Percentiles rank a stretch among this genome's conserved stretches.
These are phyloP conservation scores for Argya squamiceps DNA, from an alignment of 2,797 vertebrate species.

Conservation along the genomic window DNA sequence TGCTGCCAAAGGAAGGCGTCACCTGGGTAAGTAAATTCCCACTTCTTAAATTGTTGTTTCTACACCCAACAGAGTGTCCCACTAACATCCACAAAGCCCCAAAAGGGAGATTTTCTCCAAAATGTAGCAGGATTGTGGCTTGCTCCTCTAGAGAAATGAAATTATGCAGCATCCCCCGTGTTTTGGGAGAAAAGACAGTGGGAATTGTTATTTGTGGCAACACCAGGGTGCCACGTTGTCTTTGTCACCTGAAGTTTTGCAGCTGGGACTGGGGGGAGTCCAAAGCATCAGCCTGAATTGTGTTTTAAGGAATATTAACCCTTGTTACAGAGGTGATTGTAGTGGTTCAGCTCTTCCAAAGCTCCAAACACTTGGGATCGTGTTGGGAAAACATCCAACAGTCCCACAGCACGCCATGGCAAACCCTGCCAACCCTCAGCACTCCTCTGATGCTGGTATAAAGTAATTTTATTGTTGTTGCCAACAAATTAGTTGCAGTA, in stretches of 20 bases:
- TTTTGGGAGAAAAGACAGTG: not conserved
- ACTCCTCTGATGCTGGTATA: accelerated
- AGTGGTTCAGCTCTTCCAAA: accelerated
- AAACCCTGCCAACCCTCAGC: not conserved
- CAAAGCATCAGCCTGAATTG: not conserved
- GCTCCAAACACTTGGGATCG: accelerated
- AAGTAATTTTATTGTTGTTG: not conserved
- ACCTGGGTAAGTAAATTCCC: not conserved
- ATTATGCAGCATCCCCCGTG: accelerated
- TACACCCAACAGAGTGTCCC: accelerated
- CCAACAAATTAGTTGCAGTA: not conserved
- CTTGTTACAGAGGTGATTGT: accelerated
- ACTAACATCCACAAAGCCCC: not conserved
- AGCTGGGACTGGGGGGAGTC: not conserved
- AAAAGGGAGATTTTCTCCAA: not conserved
- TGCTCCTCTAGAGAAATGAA: not conserved
- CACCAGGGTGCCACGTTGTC: not conserved
- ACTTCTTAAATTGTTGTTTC: not conserved
- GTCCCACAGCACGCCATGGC: accelerated
- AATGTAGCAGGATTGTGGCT: not conserved
- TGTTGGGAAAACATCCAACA: not conserved
- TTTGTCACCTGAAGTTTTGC: not conserved
- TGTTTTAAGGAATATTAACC: not conserved
- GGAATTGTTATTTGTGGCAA: not conserved
- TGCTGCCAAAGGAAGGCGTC: not conserved